phyloP scores from a whole-genome alignment of 2,797 vertebrate genomes.

The Hoplostethus mediterraneus region DNA sequence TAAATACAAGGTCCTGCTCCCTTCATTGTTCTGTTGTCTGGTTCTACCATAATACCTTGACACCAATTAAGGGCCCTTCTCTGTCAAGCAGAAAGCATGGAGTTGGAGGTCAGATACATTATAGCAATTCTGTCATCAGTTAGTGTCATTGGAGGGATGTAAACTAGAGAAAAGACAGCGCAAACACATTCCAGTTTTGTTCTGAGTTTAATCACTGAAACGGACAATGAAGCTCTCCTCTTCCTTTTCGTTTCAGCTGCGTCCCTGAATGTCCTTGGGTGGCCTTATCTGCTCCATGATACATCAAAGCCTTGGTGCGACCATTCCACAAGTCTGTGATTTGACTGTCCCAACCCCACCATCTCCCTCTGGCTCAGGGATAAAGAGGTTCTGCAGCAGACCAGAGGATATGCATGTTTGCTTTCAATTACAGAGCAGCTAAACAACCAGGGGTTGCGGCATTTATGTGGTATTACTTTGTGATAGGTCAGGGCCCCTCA shows the following conservation, averaged over 20 bases:
- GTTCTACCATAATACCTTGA: not conserved
- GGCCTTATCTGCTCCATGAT: constrained; percentile 67
- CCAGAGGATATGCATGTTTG: constrained; percentile 76
- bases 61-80: too few species aligned
- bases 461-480: constrained; percentile 58
- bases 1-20: not conserved
- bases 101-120: constrained; percentile 14
- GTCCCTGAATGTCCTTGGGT: constrained; percentile 83
- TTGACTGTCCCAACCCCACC: constrained; percentile 41
- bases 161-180: constrained; percentile 51
- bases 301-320: constrained; percentile 62
- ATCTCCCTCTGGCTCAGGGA: constrained; percentile 52
- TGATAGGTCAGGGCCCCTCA: constrained; percentile 67
- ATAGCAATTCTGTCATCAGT: not conserved
- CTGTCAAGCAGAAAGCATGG: not conserved
- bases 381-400: constrained; percentile 63
- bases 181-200: constrained; percentile 73
- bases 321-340: constrained; percentile 62
- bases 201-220: constrained; percentile 85
- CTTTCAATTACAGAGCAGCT: constrained; percentile 75
- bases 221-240: constrained; percentile 78
- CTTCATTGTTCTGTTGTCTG: not conserved
- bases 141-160: constrained; percentile 1
- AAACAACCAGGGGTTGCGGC: constrained; percentile 66
- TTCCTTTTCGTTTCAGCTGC: constrained; percentile 78